Evolutionary conservation across 1,140 invertebrate genomes (phyloP), one percentile per base, ranked within the genome.

Genomic region (Heliconius melpomene): DNA sequence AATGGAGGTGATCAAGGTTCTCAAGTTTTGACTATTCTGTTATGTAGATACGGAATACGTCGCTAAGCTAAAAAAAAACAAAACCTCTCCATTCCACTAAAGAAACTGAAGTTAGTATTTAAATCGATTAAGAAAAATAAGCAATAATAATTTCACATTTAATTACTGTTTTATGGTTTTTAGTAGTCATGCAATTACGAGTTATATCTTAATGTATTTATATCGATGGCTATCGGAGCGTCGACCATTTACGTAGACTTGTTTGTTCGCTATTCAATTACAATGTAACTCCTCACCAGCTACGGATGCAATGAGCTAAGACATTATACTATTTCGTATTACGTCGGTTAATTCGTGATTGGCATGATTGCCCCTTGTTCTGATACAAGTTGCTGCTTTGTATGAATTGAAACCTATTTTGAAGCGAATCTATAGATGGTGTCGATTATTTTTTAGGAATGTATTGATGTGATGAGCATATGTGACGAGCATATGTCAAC

Each of bases 291-390:
- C 32, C 32, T 13, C 40, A 81, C 77, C 75, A 76, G 79, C 46
- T 66, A 26, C 77, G 70, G 54, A 79, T 82, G 72, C 79, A 71
- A 20, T 38, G 38, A 77, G 38, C 26, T 38, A 66, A 77, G 8
- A 38, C 75, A 75, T 78, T 73, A 78, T 75, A 79, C 78, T 76
- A 71, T 75, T 79, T 78, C 66, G 80, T 76, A 79, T 81, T 75
- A 71, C 16, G 54, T 60, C 32, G 72, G 36, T 78, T 38, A 18
- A 6, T 20, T 7, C 88, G 86, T 86, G 88, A 85, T 87, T 85
- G 84, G 82, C 85, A 90, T 89, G 85, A 87, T 85, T 83, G 84
- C 70, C 23, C 74, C 71, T 77, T 78, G 70, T 75, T 52, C 52
- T 32, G 54, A 71, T 40, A 54, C 72, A 32, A 77, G 66, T 77